Percentiles rank a stretch among this genome's conserved stretches.
Evolutionary conservation across 2,113 vertebrate species (phyloP).

Genomic region (Cisticola juncidis): DNA sequence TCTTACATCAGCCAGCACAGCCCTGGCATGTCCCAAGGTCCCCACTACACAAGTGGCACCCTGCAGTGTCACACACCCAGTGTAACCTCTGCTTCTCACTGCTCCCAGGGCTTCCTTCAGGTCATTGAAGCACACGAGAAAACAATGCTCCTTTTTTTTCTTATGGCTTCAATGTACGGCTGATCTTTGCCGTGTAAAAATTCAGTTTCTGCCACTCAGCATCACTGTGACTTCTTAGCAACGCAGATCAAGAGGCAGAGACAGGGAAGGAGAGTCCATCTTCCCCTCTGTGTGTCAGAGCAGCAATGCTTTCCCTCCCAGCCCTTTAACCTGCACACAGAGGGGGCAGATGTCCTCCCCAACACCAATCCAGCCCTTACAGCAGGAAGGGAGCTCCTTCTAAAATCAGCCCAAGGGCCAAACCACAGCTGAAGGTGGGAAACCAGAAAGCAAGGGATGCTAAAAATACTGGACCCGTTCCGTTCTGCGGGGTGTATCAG

Average conservation of each 20-base stretch:
- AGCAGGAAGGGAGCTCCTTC: background rate
- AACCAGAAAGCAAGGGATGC: background rate
- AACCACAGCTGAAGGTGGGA: background rate
- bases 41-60: rapidly evolving
- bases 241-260: background rate
- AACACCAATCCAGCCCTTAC: background rate
- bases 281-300: background rate
- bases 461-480: slow-evolving; percentile 2
- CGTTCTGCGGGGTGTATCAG: background rate
- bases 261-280: slow-evolving; percentile 5
- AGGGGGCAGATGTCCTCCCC: background rate
- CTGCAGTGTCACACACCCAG: background rate
- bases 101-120: background rate
- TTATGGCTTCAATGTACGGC: rapidly evolving
- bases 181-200: background rate
- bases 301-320: background rate
- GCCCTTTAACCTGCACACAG: background rate
- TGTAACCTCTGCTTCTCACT: background rate
- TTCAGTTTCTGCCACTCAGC: background rate
- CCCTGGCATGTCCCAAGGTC: background rate
- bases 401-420: background rate
- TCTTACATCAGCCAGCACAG: background rate
- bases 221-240: slow-evolving; percentile 24
- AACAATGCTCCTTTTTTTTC: background rate
- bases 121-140: background rate